phyloP scores from a whole-genome alignment of 2,888 invertebrate genomes.

The Pseudococcus jackbeardsleyi region DNA sequence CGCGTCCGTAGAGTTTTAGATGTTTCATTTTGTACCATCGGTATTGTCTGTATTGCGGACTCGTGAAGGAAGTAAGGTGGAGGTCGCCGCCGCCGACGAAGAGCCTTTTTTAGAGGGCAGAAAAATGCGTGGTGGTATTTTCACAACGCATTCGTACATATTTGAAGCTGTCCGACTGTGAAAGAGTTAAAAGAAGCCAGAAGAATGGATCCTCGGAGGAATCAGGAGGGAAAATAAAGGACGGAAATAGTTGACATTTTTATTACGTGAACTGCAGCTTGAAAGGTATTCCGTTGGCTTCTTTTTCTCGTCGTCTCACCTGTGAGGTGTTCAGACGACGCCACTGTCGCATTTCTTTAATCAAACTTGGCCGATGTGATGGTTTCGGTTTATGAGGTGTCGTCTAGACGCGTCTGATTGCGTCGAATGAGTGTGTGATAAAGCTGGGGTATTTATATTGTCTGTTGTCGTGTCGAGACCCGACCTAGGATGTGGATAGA shows the following conservation, averaged over 20 bases:
- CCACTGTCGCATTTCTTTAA: not conserved
- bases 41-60: not conserved
- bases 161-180: not conserved
- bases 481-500: not conserved
- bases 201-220: not conserved
- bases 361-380: not conserved
- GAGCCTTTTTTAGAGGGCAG: conserved; percentile 9
- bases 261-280: not conserved
- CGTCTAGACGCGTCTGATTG: not conserved
- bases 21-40: not conserved
- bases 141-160: not conserved
- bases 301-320: not conserved
- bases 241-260: conserved; percentile 14
- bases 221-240: not conserved
- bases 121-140: conserved; percentile 17
- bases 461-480: not conserved
- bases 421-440: not conserved
- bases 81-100: not conserved
- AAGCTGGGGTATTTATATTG: not conserved
- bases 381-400: not conserved
- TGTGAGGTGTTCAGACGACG: not conserved
- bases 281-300: not conserved
- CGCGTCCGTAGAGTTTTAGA: not conserved
- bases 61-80: not conserved
- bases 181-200: conserved; percentile 11